A percentile compares a stretch with the other conserved stretches of the same genome.
Evolutionary conservation across 2,888 invertebrate genomes (phyloP).

Genomic region (Himalopsyche kuldschensis): DNA sequence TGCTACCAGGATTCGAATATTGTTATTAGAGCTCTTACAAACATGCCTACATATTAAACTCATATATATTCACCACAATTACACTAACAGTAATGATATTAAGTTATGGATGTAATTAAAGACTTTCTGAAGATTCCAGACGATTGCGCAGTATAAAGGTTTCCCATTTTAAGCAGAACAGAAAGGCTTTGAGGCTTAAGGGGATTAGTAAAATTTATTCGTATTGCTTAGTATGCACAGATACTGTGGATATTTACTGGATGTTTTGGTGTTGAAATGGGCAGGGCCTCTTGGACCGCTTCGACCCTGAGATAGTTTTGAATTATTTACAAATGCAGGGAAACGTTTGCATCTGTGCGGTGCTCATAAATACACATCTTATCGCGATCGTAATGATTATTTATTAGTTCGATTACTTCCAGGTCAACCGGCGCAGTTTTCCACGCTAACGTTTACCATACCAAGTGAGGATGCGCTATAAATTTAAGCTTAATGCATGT

Average conservation of each 20-base stretch:
- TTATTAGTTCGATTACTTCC: constrained; percentile 17
- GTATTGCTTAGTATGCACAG: constrained; percentile 28
- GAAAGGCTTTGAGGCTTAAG: constrained; percentile 28
- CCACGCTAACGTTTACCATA: background rate
- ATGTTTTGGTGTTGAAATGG: background rate
- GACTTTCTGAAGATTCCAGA: background rate
- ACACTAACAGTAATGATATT: too few relatives aligned
- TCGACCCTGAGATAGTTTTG: background rate
- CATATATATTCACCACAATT: too few relatives aligned
- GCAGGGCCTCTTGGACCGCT: background rate
- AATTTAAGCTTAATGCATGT: background rate
- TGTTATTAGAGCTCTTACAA: too few relatives aligned
- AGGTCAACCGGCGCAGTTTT: background rate
- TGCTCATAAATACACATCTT: constrained; percentile 18
- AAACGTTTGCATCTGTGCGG: constrained; percentile 15
- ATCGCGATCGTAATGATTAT: constrained; percentile 12
- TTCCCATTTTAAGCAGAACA: constrained; percentile 30
- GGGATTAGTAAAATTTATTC: constrained; percentile 34
- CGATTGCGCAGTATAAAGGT: constrained; percentile 11
- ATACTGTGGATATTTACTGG: constrained; percentile 25
- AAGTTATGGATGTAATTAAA: background rate
- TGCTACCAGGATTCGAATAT: too few relatives aligned
- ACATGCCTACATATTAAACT: too few relatives aligned
- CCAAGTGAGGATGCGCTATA: background rate
- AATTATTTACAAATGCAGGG: constrained; percentile 24